Conservation (phyloP, 2,113 vertebrate species). For the Nycticorax nycticorax region DNA sequence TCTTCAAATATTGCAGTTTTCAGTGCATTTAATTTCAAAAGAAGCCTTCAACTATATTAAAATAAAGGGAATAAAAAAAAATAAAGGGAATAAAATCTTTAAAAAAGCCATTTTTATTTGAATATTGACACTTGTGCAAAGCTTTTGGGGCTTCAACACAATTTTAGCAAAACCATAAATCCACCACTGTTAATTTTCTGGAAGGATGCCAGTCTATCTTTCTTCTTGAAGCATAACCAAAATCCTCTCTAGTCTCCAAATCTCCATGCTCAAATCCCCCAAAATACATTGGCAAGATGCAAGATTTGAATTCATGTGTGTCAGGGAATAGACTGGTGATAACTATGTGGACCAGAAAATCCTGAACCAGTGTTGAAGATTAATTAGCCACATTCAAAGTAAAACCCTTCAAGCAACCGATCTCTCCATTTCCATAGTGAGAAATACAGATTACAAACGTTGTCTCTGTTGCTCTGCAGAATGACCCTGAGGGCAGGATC, state of each 20-base stretch:
- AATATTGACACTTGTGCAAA: not conserved
- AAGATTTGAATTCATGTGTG: not conserved
- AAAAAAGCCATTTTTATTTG: slow-evolving; percentile 45
- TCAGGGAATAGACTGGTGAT: not conserved
- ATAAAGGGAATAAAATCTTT: slow-evolving; percentile 65
- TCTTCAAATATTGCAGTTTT: not conserved
- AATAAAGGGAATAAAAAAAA: slow-evolving; percentile 69
- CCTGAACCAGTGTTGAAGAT: not conserved
- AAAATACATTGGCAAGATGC: not conserved
- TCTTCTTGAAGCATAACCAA: slow-evolving; percentile 18
- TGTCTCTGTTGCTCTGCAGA: slow-evolving; percentile 12
- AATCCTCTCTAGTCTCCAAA: slow-evolving; percentile 1
- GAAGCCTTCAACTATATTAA: slow-evolving; percentile 50
- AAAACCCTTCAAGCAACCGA: slow-evolving; percentile 31
- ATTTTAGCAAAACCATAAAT: slow-evolving; percentile 60
- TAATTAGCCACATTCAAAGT: slow-evolving; percentile 30
- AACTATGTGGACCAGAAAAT: slow-evolving; percentile 12
- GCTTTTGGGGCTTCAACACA: not conserved
- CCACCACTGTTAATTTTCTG: not conserved
- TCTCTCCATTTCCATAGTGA: not conserved
- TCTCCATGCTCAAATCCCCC: not conserved
- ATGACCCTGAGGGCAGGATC: slow-evolving; percentile 23
- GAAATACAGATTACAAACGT: slow-evolving; percentile 17
- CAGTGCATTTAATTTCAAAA: not conserved
- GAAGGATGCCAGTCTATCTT: not conserved